Evolutionary conservation across 2,888 invertebrate species (phyloP).

Genomic region (Leptinotarsa rubiginosa): DNA sequence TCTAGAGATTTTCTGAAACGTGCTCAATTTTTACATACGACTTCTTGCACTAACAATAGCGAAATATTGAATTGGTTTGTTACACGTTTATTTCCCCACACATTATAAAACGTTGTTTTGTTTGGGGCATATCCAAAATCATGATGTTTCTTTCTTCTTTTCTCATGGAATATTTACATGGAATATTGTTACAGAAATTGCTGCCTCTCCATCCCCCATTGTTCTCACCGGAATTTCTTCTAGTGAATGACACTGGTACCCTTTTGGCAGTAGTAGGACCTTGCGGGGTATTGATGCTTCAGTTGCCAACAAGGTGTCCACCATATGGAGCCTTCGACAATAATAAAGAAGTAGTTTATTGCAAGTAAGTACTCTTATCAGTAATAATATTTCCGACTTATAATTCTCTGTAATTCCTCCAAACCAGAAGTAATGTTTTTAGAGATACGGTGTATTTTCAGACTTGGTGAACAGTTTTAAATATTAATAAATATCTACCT

Average conservation of each 20-base stretch:
- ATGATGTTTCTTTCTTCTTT: neutral
- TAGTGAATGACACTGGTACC: conserved; percentile 75
- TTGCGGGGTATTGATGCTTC: conserved; percentile 76
- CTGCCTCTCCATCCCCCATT: conserved; percentile 76
- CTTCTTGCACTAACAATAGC: too few species aligned
- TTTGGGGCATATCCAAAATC: neutral
- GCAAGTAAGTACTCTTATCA: conserved; percentile 73
- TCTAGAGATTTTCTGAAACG: too few species aligned
- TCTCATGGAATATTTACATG: too few species aligned
- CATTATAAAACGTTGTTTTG: neutral
- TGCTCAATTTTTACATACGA: too few species aligned
- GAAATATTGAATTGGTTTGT: too few species aligned
- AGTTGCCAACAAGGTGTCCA: conserved; percentile 80
- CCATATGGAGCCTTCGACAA: conserved; percentile 76
- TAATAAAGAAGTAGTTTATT: conserved; percentile 75
- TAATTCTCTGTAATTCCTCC: too few species aligned
- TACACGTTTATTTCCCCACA: too few species aligned
- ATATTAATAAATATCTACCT: too few species aligned
- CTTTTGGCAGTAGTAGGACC: conserved; percentile 78
- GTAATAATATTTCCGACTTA: too few species aligned
- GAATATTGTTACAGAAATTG: conserved; percentile 72
- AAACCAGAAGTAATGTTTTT: too few species aligned
- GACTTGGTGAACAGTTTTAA: too few species aligned
- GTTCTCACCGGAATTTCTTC: conserved; percentile 76
- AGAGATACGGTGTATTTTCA: too few species aligned